These are phyloP conservation scores for Sarcophaga carnaria DNA, from an alignment of 2,888 invertebrate genomes.

Conservation along the genomic window DNA sequence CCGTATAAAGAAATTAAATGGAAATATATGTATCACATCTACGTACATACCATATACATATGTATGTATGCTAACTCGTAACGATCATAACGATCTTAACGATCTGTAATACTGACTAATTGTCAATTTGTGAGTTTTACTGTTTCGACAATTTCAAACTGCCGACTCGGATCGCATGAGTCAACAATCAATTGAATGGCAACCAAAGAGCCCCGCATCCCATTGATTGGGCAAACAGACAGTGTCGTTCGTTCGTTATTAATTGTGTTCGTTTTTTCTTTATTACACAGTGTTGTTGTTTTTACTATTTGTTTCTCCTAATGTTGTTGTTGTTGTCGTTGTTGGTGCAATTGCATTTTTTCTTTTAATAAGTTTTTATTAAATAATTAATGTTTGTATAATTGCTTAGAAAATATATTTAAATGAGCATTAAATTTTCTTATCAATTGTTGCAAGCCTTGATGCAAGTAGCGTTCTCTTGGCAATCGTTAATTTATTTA, in stretches of 20 bases:
- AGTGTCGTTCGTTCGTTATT: not conserved
- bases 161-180: slow-evolving; percentile 4
- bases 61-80: not conserved
- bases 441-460: too few relatives aligned
- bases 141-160: not conserved
- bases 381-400: slow-evolving; percentile 58
- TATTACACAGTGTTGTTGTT: not conserved
- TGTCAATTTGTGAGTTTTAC: slow-evolving; percentile 40
- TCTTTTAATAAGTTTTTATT: slow-evolving; percentile 47
- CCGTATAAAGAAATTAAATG: not conserved
- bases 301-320: not conserved
- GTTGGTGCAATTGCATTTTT: not conserved
- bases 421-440: slow-evolving; percentile 2
- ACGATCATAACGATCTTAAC: slow-evolving; percentile 33
- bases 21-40: not conserved
- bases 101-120: slow-evolving; percentile 45
- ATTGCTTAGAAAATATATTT: slow-evolving; percentile 61
- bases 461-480: too few relatives aligned
- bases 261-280: slow-evolving; percentile 41
- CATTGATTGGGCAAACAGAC: slow-evolving; percentile 43
- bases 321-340: slow-evolving; percentile 19
- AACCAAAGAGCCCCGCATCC: slow-evolving; percentile 54
- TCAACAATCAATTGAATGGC: slow-evolving; percentile 32
- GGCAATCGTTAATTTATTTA: too few relatives aligned
- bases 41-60: too few relatives aligned